Evolutionary conservation across 2,113 vertebrate genomes (phyloP).

Genomic region (Onychostoma macrolepis): DNA sequence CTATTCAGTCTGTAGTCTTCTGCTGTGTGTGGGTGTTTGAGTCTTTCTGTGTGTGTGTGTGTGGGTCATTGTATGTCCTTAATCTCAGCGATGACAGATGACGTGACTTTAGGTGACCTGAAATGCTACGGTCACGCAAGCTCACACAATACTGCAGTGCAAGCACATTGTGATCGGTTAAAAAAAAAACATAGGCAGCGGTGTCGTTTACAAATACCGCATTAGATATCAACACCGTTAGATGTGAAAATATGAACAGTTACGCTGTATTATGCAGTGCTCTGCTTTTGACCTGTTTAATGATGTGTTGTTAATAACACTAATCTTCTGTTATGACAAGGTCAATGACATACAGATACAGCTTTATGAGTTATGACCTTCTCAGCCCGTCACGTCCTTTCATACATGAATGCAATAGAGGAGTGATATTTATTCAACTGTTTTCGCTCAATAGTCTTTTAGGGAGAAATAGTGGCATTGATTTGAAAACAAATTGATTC

Average conservation of each 20-base stretch:
- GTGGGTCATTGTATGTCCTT: constrained; percentile 3
- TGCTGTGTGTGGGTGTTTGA: constrained; percentile 10
- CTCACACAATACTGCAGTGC: neutral
- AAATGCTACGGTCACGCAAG: neutral
- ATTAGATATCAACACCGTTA: constrained; percentile 8
- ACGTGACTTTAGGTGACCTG: constrained; percentile 36
- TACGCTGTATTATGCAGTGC: constrained; percentile 4
- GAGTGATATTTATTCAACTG: neutral
- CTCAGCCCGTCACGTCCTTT: neutral
- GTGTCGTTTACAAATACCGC: neutral
- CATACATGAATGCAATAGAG: neutral
- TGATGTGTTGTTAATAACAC: constrained; percentile 37
- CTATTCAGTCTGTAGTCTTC: neutral
- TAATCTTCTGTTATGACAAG: constrained; percentile 22
- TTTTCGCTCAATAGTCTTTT: neutral
- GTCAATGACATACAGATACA: constrained; percentile 18
- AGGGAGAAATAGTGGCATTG: neutral
- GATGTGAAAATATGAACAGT: constrained; percentile 22
- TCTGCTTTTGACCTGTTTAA: constrained; percentile 29
- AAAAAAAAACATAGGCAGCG: neutral
- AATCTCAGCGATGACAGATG: constrained; percentile 16
- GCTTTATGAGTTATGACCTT: constrained; percentile 27
- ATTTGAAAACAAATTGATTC: neutral
- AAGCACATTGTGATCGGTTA: neutral
- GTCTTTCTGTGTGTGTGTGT: neutral